A percentile compares a stretch with the other conserved stretches of the same genome.
Conservation (phyloP, 2,113 vertebrate species). For the Rattus rattus region DNA sequence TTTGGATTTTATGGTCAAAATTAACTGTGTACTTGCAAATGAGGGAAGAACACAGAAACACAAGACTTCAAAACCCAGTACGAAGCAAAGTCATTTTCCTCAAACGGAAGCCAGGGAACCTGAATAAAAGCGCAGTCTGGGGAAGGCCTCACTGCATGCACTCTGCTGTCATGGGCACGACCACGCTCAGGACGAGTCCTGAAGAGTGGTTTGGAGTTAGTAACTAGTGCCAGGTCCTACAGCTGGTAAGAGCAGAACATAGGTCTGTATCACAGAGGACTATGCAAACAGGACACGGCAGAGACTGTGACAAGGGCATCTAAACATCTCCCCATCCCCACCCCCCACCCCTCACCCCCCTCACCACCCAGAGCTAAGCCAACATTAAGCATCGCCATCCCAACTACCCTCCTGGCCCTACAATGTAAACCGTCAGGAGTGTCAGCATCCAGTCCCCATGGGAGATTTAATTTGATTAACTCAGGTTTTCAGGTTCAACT, state of each 20-base stretch:
- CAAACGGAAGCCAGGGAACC: neutral
- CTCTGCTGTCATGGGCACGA: neutral
- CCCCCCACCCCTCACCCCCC: neutral
- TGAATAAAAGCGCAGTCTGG: neutral
- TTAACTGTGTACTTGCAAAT: neutral
- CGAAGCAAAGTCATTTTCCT: neutral
- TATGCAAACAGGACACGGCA: neutral
- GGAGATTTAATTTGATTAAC: constrained; percentile 1
- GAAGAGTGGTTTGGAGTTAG: neutral
- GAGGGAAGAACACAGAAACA: neutral
- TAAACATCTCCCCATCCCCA: neutral
- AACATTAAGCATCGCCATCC: neutral
- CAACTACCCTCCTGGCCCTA: neutral
- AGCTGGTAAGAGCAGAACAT: neutral
- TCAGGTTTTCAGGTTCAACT: neutral
- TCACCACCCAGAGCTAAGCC: neutral
- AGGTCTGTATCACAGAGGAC: neutral
- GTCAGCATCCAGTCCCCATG: neutral
- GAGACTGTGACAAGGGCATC: neutral
- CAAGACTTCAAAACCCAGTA: neutral
- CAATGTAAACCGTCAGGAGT: neutral
- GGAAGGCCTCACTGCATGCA: neutral
- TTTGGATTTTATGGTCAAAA: neutral
- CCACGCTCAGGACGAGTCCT: neutral
- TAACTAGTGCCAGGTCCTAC: neutral